Base-by-base conservation (phyloP, 53 echinoderm and acorn worm species). In the Mesocentrotus franciscanus region DNA sequence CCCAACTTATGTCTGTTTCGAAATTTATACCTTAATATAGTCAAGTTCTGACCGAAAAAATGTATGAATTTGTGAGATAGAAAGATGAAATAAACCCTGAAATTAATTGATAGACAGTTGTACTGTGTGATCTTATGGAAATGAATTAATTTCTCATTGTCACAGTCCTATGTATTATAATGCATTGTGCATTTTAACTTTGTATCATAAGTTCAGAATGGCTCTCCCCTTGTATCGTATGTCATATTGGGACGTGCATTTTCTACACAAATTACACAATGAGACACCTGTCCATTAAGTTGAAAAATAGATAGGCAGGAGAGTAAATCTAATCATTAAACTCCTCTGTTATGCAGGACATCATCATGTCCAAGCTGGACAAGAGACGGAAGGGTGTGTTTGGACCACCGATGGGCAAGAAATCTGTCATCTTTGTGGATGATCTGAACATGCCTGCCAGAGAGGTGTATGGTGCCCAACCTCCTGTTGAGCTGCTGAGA, bases 361-460 rank as follows among this genome's bases (percentile, higher is more conserved):
- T 99, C 64, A 99, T 99, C 93, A 99, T 99, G 99, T 98, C 99
- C 83, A 99, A 99, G 91, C 94, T 98, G 24, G 99, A 99, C 94
- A 99, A 99, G 96, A 96, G 99, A 34, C 96, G 99, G 36, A 99
- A 99, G 94, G 99, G 99, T 27, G 95, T 99, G 60, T 99, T 95
- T 84, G 99, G 99, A 39, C 99, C 98, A 57, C 99, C 99, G 24
- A 99, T 99, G 99, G 99, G 98, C 16, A 98, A 98, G 92, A 95
- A 93, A 58, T 99, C 98, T 4, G 98, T 99, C 95, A 99, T 99
- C 95, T 99, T 99, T 97, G 99, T 99, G 2, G 99, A 99, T 71
- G 99, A 99, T 95, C 95, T 98, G 71, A 99, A 99, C 95, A 99
- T 99, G 99, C 99, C 98, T 11, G 99, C 99, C 0, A 99, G 98